Conservation (phyloP, 2,113 vertebrate species). For the Megalops atlanticus region DNA sequence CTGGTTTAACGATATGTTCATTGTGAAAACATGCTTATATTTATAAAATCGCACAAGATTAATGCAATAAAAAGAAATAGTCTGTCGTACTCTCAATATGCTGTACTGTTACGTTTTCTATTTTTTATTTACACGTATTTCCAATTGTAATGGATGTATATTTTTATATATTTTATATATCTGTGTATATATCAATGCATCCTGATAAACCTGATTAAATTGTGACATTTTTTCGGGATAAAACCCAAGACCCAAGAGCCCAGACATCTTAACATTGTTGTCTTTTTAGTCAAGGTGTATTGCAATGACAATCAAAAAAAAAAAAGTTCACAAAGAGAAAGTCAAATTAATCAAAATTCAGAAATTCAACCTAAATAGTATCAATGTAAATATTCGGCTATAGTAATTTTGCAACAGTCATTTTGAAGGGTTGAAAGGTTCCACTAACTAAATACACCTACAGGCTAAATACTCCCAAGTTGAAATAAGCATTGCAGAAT, state of each 20-base stretch:
- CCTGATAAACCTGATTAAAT: background rate
- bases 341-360: background rate
- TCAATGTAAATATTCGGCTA: background rate
- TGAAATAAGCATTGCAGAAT: too few species aligned
- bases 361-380: background rate
- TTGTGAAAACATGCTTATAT: background rate
- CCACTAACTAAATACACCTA: background rate
- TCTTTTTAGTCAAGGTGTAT: background rate
- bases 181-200: background rate
- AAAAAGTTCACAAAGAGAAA: background rate
- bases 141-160: background rate
- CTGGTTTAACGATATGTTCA: background rate
- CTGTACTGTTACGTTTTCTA: too few species aligned
- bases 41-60: too few species aligned
- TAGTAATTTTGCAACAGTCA: background rate
- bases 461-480: too few species aligned
- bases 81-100: background rate
- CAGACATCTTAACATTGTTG: background rate
- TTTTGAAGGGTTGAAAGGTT: background rate
- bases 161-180: too few species aligned
- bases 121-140: background rate
- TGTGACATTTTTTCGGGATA: background rate
- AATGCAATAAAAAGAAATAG: background rate
- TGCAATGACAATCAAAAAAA: background rate
- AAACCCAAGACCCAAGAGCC: background rate